These are phyloP conservation scores for Heliocidaris erythrogramma DNA, from an alignment of 35 echinoderm and acorn worm genomes.

Conservation along the genomic window DNA sequence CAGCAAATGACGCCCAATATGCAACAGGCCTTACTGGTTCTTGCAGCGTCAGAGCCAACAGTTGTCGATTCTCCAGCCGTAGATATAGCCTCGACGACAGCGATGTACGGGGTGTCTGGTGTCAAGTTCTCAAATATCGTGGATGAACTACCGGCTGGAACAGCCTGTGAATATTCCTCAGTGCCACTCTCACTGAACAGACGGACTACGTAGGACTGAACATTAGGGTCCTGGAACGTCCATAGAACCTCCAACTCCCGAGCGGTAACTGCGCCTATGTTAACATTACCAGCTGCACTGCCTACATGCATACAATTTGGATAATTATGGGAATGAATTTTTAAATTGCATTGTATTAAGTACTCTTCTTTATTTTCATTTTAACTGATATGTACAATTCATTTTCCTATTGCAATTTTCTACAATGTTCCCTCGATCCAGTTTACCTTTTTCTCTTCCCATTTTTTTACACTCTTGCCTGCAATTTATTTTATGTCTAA, in stretches of 20 bases:
- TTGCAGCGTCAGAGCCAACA: background rate
- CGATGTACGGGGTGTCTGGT: slow-evolving; percentile 22
- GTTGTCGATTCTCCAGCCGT: background rate
- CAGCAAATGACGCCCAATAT: no score
- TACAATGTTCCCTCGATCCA: no score
- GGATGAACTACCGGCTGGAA: background rate
- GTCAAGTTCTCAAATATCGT: slow-evolving; percentile 15
- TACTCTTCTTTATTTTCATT: no score
- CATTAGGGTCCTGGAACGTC: background rate
- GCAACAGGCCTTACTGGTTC: slow-evolving; percentile 43
- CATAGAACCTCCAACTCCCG: slow-evolving; percentile 27
- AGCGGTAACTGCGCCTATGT: slow-evolving; percentile 14
- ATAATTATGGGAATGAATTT: no score
- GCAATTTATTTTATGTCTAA: no score
- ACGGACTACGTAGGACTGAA: background rate
- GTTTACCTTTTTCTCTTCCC: no score
- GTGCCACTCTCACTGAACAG: slow-evolving; percentile 31
- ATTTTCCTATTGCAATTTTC: no score
- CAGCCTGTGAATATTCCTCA: background rate
- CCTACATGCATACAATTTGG: no score
- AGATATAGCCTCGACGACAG: slow-evolving; percentile 20
- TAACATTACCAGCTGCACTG: background rate
- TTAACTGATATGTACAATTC: no score
- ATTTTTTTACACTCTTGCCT: no score
- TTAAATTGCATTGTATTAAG: no score